These are phyloP conservation scores for Gnatocerus cornutus DNA, from an alignment of 2,888 invertebrate genomes.

Conservation along the genomic window DNA sequence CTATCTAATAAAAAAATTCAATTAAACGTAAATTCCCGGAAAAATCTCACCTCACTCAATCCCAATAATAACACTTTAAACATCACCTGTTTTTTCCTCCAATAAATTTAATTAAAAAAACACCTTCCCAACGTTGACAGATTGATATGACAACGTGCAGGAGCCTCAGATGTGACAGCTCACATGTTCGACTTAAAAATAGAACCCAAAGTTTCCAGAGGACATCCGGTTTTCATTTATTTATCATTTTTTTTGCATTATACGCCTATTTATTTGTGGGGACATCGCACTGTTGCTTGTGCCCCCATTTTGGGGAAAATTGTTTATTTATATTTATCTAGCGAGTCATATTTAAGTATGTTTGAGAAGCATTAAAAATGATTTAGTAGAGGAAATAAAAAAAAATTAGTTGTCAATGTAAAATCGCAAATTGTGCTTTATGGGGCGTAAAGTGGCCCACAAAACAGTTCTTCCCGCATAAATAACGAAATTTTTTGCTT, in stretches of 20 bases:
- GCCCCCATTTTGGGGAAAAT: slow-evolving; percentile 13
- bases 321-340: background rate
- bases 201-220: slow-evolving; percentile 25
- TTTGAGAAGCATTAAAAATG: background rate
- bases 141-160: slow-evolving; percentile 36
- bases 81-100: slow-evolving; percentile 2
- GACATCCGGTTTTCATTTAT: slow-evolving; percentile 43
- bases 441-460: too few species aligned
- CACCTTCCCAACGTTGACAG: slow-evolving; percentile 21
- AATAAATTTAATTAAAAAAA: slow-evolving; percentile 29
- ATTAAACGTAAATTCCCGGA: background rate
- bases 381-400: background rate
- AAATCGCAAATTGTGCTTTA: too few species aligned
- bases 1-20: too few species aligned
- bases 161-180: slow-evolving; percentile 33
- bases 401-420: too few species aligned
- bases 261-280: slow-evolving; percentile 28
- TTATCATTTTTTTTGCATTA: slow-evolving; percentile 36
- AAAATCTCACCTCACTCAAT: background rate
- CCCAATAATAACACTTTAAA: background rate
- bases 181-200: slow-evolving; percentile 31
- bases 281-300: slow-evolving; percentile 2
- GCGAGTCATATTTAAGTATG: background rate
- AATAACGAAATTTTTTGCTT: too few species aligned
- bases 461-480: too few species aligned